A percentile compares a stretch with the other conserved stretches of the same genome.
phyloP scores from a whole-genome alignment of 2,113 vertebrate species.

The Corvus moneduloides region DNA sequence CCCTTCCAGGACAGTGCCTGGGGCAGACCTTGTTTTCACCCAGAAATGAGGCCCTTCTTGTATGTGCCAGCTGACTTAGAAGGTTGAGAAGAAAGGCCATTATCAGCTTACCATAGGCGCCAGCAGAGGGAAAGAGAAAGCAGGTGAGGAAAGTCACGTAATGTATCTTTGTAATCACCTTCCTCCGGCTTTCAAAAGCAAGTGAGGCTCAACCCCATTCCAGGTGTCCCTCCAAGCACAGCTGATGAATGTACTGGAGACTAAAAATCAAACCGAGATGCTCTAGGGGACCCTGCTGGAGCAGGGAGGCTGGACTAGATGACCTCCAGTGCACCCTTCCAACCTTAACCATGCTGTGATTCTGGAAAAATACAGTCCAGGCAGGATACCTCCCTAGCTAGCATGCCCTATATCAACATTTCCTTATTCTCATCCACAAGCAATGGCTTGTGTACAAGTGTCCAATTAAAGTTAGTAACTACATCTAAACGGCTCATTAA shows the following conservation, averaged over 20 bases:
- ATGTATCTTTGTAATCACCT: not conserved
- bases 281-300: not conserved
- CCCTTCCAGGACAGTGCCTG: not conserved
- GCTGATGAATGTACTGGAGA: not conserved
- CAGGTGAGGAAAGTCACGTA: not conserved
- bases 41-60: not conserved
- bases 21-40: not conserved
- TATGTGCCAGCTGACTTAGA: not conserved
- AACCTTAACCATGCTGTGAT: not conserved
- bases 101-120: not conserved
- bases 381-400: not conserved
- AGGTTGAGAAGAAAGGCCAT: not conserved
- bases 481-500: conserved; percentile 7
- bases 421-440: not conserved
- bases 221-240: not conserved
- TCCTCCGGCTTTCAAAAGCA: not conserved
- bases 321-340: not conserved
- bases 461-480: not conserved
- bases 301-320: not conserved
- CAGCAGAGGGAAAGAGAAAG: not conserved
- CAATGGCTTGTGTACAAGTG: not conserved
- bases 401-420: not conserved
- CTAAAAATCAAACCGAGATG: not conserved
- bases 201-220: not conserved
- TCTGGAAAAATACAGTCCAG: not conserved